Base-by-base conservation (phyloP, 1,140 invertebrate species). In the Nymphalis io region DNA sequence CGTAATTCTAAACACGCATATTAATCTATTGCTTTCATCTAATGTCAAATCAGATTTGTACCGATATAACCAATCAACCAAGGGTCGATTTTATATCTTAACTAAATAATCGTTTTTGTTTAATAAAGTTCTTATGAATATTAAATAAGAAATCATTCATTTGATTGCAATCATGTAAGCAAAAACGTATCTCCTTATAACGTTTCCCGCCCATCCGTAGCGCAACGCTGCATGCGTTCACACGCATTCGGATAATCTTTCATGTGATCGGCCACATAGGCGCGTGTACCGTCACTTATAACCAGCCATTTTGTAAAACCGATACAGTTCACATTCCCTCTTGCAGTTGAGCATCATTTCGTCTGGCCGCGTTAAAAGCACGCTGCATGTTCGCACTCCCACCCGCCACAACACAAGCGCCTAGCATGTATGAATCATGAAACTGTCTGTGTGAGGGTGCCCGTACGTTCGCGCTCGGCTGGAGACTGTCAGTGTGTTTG, bases 311-410 rank as follows among this genome's bases (percentile, higher is more conserved):
- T 91, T 89, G 85, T 81, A 87, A 81, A 88, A 86, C 85, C 79
- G 78, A 86, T 87, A 84, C 78, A 84, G 75, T 85, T 81, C 83
- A 79, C 79, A 80, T 79, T 86, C 81, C 80, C 82, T 81, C 80
- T 82, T 77, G 87, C 86, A 81, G 81, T 82, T 86, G 80, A 81
- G 83, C 87, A 87, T 88, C 88, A 88, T 88, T 90, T 88, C 85
- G 86, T 84, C 80, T 85, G 85, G 86, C 84, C 89, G 84, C 76
- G 84, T 88, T 91, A 89, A 89, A 89, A 89, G 84, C 86, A 86
- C 82, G 85, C 84, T 89, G 87, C 85, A 89, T 89, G 88, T 91
- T 91, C 88, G 88, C 89, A 90, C 89, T 91, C 89, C 89, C 89
- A 90, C 89, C 87, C 83, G 87, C 74, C 75, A 76, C 81, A 80